Evolutionary conservation across 1,140 invertebrate genomes (phyloP), one percentile per base, ranked within the genome.

Genomic region (Leptinotarsa lineolata): DNA sequence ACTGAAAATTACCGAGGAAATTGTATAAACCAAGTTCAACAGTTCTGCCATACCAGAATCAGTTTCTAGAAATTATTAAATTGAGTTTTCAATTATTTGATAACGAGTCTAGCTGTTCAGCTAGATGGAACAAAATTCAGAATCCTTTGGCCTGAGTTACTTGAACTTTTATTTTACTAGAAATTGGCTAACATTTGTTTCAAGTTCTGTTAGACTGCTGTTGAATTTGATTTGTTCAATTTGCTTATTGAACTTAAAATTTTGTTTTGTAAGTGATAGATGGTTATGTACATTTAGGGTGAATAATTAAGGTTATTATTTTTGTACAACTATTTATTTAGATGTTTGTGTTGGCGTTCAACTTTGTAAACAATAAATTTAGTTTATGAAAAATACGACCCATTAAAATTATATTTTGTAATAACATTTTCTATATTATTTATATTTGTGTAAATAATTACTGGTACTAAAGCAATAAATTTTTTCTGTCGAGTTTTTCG

Each of bases 401-500:
- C 24, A 64, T 74, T 61, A 72, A 68, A 77, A 68, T 78, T 79
- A 76, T 79, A 76, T 79, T 74, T 76, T 76, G 75, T 76, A 74
- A 73, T 70, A 54, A 54, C 48, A 74, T 76, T 78, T 75, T 78
- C 69, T 76, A 75, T 79, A 75, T 76, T 74, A 78, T 78, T 78
- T 79, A 74, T 79, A 76, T 76, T 74, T 77, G 75, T 78, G 77
- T 79, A 76, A n/a, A 78, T 79, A 79, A 72, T 76, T 76, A 67
- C 44, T 71, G 74, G 69, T 79, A 78, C 70, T 79, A 76, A 78
- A 79, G 78, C 78, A 79, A 79, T 79, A 79, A 78, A 76, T 70
- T 78, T 78, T 76, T 79, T 78, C 77, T 78, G 73, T 59, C 72
- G 46, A 68, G 21, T 39, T 39, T 39, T 39, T 39, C 2, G 30